Conservation (phyloP, 2,113 vertebrate genomes). For the Hirundichthys speculiger region DNA sequence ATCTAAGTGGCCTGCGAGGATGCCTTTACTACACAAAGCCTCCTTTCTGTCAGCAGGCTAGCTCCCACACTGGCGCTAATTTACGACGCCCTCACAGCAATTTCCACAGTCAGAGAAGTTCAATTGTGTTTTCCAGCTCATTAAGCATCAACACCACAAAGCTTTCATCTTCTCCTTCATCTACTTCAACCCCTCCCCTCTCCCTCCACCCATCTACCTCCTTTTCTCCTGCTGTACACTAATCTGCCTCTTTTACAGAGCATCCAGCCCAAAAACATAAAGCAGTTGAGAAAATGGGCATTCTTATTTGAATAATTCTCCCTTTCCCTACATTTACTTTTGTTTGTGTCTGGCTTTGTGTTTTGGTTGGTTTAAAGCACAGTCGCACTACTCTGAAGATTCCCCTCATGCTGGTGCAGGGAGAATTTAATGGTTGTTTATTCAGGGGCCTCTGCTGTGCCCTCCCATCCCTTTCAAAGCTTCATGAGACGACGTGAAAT, state of each 20-base stretch:
- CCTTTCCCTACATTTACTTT: constrained; percentile 22
- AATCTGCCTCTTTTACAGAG: constrained; percentile 44
- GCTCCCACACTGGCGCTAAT: constrained; percentile 83
- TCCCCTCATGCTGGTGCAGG: constrained; percentile 57
- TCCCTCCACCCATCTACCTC: constrained; percentile 39
- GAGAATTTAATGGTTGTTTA: constrained; percentile 83
- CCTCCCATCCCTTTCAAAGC: constrained; percentile 77
- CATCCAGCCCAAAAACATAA: constrained; percentile 55
- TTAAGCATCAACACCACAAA: constrained; percentile 83
- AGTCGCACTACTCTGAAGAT: constrained; percentile 6
- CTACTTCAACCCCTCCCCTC: constrained; percentile 55
- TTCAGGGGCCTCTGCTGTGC: constrained; percentile 78
- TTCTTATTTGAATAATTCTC: constrained; percentile 27
- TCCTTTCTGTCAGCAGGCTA: constrained; percentile 80
- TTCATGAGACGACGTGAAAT: constrained; percentile 80
- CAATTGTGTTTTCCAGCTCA: constrained; percentile 89
- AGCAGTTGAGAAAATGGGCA: constrained; percentile 61
- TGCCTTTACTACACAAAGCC: constrained; percentile 78
- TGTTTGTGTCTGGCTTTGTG: constrained; percentile 32
- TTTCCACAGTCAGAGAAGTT: constrained; percentile 87
- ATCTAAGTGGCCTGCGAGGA: constrained; percentile 67
- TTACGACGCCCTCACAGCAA: constrained; percentile 85
- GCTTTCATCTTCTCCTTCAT: constrained; percentile 79
- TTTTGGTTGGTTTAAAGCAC: constrained; percentile 50
- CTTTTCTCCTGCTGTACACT: constrained; percentile 47